A percentile compares a stretch with the other conserved stretches of the same genome.
Evolutionary conservation across 2,888 invertebrate species (phyloP).

Genomic region (Glyphotaelius pellucidus): DNA sequence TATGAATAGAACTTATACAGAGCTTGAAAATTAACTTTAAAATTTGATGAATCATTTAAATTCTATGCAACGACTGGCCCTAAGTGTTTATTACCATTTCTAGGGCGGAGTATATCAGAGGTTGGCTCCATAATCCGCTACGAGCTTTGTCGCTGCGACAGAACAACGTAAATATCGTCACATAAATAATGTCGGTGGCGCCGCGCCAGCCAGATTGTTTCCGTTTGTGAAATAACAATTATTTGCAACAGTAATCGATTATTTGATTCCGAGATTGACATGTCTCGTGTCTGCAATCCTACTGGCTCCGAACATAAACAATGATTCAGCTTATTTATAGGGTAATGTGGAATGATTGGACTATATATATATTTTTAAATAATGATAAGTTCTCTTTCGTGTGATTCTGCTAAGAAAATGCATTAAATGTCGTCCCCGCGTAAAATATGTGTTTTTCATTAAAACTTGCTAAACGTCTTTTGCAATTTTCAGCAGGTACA

Average conservation of each 20-base stretch:
- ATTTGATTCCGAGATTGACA: conserved; percentile 40
- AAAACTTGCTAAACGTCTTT: no score
- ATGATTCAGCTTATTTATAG: neutral
- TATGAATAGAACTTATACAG: no score
- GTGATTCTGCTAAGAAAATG: no score
- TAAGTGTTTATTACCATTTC: neutral
- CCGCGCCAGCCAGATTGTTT: conserved; percentile 27
- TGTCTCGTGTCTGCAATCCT: neutral
- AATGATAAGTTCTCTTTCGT: no score
- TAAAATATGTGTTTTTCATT: no score
- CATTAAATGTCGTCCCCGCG: no score
- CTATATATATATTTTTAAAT: no score
- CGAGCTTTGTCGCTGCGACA: neutral
- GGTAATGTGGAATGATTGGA: no score
- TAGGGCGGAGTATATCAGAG: neutral
- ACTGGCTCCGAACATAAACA: neutral
- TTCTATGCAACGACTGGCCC: no score
- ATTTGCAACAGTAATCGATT: conserved; percentile 28
- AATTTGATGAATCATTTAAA: no score
- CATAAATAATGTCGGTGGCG: conserved; percentile 39
- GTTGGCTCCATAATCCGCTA: neutral
- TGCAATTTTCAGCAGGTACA: no score
- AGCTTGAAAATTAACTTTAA: no score
- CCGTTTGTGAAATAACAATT: conserved; percentile 29
- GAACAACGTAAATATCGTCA: conserved; percentile 27